phyloP scores from a whole-genome alignment of 2,888 invertebrate species.

The Tribolium freemani region DNA sequence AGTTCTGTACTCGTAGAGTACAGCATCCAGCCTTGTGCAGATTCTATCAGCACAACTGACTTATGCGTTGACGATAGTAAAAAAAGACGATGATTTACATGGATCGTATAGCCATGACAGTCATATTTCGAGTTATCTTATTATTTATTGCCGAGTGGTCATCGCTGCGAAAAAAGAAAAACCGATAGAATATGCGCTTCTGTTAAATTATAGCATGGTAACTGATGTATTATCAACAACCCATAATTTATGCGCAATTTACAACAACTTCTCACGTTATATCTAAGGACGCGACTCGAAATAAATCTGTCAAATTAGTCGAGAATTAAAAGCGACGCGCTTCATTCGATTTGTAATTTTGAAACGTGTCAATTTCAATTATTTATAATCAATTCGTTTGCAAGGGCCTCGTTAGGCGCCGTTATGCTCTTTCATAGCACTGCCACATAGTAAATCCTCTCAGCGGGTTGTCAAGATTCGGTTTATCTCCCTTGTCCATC shows the following conservation, averaged over 20 bases:
- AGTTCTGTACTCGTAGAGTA: conserved; percentile 12
- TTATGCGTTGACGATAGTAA: conserved; percentile 50
- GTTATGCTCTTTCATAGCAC: conserved; percentile 42
- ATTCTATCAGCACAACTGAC: conserved; percentile 58
- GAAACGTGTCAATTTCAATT: conserved; percentile 42
- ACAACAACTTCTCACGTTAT: conserved; percentile 18
- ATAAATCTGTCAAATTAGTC: conserved; percentile 18
- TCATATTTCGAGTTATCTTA: conserved; percentile 65
- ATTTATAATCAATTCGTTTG: conserved; percentile 14
- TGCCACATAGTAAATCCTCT: conserved; percentile 58
- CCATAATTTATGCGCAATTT: conserved; percentile 38
- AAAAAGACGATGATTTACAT: conserved; percentile 60
- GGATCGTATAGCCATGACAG: conserved; percentile 63
- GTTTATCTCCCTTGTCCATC: conserved; percentile 67
- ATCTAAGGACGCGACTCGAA: neutral
- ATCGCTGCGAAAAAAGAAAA: neutral
- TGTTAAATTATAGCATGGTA: conserved; percentile 34
- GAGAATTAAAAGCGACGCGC: neutral
- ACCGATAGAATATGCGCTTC: conserved; percentile 24
- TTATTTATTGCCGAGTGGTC: conserved; percentile 62
- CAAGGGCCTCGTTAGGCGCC: conserved; percentile 48
- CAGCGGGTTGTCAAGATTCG: conserved; percentile 60
- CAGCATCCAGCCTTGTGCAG: conserved; percentile 44
- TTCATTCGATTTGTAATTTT: conserved; percentile 18
- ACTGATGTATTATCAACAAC: conserved; percentile 27